Percentiles rank a stretch among this genome's conserved stretches.
Conservation (phyloP, 2,797 vertebrate genomes). For the Tenualosa thibaudeaui region DNA sequence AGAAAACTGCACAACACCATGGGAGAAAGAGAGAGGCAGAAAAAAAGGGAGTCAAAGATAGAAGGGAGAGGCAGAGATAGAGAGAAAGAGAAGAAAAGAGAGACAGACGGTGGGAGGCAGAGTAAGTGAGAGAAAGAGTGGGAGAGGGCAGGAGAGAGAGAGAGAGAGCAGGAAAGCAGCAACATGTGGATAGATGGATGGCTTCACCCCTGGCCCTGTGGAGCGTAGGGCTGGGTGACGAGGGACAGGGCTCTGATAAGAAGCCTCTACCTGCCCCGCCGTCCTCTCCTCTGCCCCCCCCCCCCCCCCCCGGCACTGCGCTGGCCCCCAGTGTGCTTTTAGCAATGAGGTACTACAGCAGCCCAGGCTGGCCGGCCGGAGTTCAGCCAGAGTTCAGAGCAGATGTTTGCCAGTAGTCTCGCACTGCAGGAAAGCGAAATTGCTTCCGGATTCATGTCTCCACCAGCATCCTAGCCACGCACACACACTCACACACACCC, state of each 20-base stretch:
- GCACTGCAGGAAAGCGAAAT: conserved; percentile 85
- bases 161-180: conserved; percentile 21
- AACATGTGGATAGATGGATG: conserved; percentile 27
- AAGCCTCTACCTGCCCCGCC: conserved; percentile 27
- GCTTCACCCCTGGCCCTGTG: conserved; percentile 40
- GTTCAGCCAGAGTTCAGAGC: conserved; percentile 93
- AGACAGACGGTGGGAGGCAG: conserved; percentile 34
- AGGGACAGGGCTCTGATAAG: conserved; percentile 89
- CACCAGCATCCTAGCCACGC: conserved; percentile 51
- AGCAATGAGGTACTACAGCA: conserved; percentile 32
- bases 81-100: conserved; percentile 22
- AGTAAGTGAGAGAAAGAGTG: not conserved
- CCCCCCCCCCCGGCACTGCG: not conserved
- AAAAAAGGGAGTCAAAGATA: not conserved
- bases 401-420: conserved; percentile 80
- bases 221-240: conserved; percentile 64
- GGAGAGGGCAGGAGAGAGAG: not conserved
- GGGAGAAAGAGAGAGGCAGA: not conserved
- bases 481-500: conserved; percentile 29
- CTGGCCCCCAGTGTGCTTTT: conserved; percentile 29
- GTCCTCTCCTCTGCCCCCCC: not conserved
- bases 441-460: conserved; percentile 84
- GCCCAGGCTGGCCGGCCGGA: conserved; percentile 68
- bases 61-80: not conserved
- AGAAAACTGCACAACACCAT: conserved; percentile 40